Evolutionary conservation across 2,797 vertebrate species (phyloP), one percentile per base, ranked within the genome.

Genomic region (Platyrinchus mystaceus): DNA sequence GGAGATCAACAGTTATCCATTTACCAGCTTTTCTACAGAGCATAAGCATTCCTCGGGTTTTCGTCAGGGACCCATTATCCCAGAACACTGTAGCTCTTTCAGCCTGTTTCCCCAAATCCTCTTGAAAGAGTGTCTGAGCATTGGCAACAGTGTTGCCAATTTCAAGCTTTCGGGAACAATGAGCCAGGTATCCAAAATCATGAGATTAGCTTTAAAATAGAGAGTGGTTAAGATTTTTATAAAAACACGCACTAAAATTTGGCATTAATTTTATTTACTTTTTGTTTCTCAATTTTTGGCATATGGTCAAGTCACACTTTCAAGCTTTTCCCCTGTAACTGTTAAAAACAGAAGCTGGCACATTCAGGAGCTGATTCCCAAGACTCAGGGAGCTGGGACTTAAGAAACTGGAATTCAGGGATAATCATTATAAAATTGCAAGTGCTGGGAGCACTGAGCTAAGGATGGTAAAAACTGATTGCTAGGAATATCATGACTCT

Each of bases 171-270:
- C 73, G 93, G 34, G 70, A 91, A 92, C 82, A 95, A 96, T 43
- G 21, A 90, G 28, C 52, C 58, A 89, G 89, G 59, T 59, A 85
- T 46, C 63, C 30, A 41, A 91, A 94, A 66, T 94, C 76, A 91
- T 76, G 69, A 94, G 91, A 94, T 94, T 84, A 94, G 79, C 55
- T 96, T 94, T 92, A 95, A 96, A 95, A 94, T 69, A 79, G 83
- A 73, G 77, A 88, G 14, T 49, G 39, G 3, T 93, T 86, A 79
- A 43, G 28, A 4, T n/a, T 84, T 90, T 86, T 53, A 36, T 56
- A 46, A 95, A 89, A 95, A 90, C 19, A 91, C 79, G 74, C 52
- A 80, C 70, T 89, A 76, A 79, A 91, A 93, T 88, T 89, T 95
- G 92, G 92, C 87, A 79, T 89, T 78, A 1, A 0, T 86, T 93